phyloP scores from a whole-genome alignment of 2,888 invertebrate species.

The Ophion obscuratus region DNA sequence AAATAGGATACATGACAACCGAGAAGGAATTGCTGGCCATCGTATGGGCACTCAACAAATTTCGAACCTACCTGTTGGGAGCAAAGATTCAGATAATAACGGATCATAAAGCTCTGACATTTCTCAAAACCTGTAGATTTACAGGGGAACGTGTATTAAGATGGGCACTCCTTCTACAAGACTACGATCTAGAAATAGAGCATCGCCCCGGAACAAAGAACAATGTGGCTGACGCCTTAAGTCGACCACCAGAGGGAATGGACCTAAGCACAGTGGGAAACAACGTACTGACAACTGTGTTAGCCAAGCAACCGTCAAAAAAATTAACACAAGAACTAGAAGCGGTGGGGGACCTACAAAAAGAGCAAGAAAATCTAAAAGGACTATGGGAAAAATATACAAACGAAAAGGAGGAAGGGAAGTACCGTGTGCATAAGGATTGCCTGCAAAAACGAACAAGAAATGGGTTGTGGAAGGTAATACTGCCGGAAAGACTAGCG shows the following conservation, averaged over 20 bases:
- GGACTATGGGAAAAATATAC: neutral
- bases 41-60: neutral
- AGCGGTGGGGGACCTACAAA: neutral
- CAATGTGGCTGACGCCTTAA: neutral
- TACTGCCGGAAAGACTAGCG: neutral
- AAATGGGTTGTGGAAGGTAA: neutral
- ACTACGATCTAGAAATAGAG: neutral
- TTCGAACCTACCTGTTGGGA: neutral
- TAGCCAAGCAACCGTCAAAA: neutral
- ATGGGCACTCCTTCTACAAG: neutral
- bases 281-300: neutral
- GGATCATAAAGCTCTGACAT: neutral
- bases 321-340: neutral
- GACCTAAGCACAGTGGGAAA: neutral
- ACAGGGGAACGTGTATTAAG: neutral
- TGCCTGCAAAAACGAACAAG: neutral
- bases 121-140: neutral
- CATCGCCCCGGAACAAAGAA: neutral
- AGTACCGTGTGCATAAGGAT: neutral
- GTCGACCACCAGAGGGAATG: no score
- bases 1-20: neutral
- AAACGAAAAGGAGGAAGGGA: neutral
- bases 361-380: neutral
- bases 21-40: conserved; percentile 3
- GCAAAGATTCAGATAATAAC: neutral